Conservation (phyloP, 1,140 invertebrate species). For the Drosophila malerkotliana region DNA sequence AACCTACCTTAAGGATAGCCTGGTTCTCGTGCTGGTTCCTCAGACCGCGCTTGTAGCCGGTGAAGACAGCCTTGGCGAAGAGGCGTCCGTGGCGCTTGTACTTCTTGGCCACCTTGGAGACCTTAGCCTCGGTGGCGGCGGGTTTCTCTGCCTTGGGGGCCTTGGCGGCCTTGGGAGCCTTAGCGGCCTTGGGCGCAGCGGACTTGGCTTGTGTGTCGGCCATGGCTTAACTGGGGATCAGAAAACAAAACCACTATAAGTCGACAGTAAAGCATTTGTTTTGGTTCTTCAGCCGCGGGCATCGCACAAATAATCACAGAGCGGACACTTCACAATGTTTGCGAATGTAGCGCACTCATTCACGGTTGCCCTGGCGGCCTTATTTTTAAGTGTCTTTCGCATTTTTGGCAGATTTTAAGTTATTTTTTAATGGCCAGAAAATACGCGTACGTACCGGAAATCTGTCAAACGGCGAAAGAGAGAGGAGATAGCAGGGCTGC, state of each 20-base stretch:
- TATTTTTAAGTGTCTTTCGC: conserved; percentile 32
- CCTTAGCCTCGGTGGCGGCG: conserved; percentile 84
- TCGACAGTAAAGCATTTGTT: conserved; percentile 41
- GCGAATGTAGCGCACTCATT: conserved; percentile 29
- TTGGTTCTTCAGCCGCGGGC: conserved; percentile 58
- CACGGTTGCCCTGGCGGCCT: conserved; percentile 9
- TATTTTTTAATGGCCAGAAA: conserved; percentile 54
- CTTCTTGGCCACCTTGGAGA: conserved; percentile 83
- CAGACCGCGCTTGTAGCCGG: conserved; percentile 98
- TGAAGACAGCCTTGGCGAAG: conserved; percentile 98
- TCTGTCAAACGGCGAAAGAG: conserved; percentile 83
- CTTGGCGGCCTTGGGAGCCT: conserved; percentile 85
- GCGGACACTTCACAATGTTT: conserved; percentile 14
- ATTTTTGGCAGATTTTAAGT: conserved; percentile 48
- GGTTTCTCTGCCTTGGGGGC: conserved; percentile 86
- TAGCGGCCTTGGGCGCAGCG: conserved; percentile 80
- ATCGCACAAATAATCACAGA: conserved; percentile 28
- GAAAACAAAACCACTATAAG: conserved; percentile 1
- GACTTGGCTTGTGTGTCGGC: conserved; percentile 83
- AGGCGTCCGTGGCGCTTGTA: conserved; percentile 91
- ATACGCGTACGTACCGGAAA: conserved; percentile 83
- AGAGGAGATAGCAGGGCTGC: conserved; percentile 31
- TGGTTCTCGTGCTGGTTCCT: conserved; percentile 99
- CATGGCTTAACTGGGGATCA: conserved; percentile 67
- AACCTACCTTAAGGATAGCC: conserved; percentile 92